These are phyloP conservation scores for Pseudoatta argentina DNA, from an alignment of 1,140 invertebrate species.

Conservation along the genomic window DNA sequence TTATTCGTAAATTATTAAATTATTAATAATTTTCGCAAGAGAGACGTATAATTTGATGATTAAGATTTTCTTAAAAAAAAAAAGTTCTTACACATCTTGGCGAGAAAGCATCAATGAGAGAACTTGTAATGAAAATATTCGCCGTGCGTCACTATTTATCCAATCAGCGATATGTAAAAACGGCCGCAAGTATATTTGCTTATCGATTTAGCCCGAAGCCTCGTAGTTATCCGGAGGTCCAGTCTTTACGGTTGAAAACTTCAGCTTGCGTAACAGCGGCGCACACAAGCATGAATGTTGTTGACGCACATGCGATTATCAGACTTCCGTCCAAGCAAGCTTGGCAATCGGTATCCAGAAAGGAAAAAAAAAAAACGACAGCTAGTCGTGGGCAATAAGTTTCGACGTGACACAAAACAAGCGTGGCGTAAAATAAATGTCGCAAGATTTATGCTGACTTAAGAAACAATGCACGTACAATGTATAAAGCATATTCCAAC, in stretches of 20 bases:
- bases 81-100: no score
- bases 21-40: background rate
- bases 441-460: background rate
- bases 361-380: constrained; percentile 17
- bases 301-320: constrained; percentile 71
- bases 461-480: background rate
- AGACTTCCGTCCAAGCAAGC: constrained; percentile 66
- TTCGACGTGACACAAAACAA: constrained; percentile 30
- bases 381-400: constrained; percentile 4
- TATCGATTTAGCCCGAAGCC: constrained; percentile 71
- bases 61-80: background rate
- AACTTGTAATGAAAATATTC: constrained; percentile 28
- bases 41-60: background rate
- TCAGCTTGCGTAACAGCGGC: constrained; percentile 62
- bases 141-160: constrained; percentile 30
- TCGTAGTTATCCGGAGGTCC: constrained; percentile 62
- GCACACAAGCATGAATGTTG: constrained; percentile 57
- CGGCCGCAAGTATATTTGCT: constrained; percentile 59
- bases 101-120: constrained; percentile 33
- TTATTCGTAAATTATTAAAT: background rate
- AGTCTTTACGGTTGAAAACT: constrained; percentile 55
- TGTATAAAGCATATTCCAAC: background rate
- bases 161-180: constrained; percentile 36
- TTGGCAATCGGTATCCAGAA: constrained; percentile 45
- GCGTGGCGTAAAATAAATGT: background rate